A percentile compares a stretch with the other conserved stretches of the same genome.
phyloP scores from a whole-genome alignment of 2,113 vertebrate species.

The Aviceda subcristata region DNA sequence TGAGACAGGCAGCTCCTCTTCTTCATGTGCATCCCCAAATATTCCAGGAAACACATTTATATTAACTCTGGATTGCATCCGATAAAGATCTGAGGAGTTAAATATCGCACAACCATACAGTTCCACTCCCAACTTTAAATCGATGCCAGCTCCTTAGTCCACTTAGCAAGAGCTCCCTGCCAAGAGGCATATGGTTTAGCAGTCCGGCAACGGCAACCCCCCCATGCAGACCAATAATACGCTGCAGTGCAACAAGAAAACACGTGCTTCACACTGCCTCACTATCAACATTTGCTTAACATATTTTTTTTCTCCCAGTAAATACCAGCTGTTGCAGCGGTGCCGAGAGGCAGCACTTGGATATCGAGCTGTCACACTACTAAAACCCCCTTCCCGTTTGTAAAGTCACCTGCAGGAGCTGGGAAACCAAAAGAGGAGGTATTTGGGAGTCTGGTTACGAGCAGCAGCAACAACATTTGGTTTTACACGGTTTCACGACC shows the following conservation, averaged over 20 bases:
- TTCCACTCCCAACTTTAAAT: not conserved
- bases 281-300: not conserved
- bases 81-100: not conserved
- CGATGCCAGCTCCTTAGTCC: not conserved
- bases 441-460: not conserved
- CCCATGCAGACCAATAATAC: not conserved
- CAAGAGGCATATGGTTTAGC: not conserved
- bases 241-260: not conserved
- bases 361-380: not conserved
- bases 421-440: not conserved
- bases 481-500: not conserved
- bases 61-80: too few relatives aligned
- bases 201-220: not conserved
- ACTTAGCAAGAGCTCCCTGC: not conserved
- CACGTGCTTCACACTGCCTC: not conserved
- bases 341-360: not conserved
- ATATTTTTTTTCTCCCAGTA: not conserved
- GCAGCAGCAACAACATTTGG: not conserved
- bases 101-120: accelerated
- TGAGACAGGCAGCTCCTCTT: not conserved
- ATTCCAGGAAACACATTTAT: not conserved
- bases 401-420: not conserved
- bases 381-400: not conserved
- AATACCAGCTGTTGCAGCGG: conserved; percentile 14
- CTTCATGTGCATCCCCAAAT: not conserved